Evolutionary conservation across 2,797 vertebrate genomes (phyloP).

Genomic region (Enteromius unitaeniatus): DNA sequence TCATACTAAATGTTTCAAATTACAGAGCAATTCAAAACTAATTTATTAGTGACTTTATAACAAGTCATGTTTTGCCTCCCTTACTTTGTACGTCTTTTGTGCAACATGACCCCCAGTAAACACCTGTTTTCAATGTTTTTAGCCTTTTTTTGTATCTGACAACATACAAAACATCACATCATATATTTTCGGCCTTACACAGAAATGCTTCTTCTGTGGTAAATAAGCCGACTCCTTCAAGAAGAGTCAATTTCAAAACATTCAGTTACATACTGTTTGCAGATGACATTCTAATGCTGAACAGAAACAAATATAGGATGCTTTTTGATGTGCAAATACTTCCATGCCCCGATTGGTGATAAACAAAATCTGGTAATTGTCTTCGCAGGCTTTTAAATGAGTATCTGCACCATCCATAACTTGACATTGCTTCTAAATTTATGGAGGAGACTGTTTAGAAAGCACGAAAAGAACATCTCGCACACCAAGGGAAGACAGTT

Average conservation of each 20-base stretch:
- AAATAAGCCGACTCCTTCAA: slow-evolving; percentile 15
- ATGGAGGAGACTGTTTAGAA: slow-evolving; percentile 11
- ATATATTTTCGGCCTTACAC: not conserved
- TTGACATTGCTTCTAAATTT: slow-evolving; percentile 26
- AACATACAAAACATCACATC: slow-evolving; percentile 27
- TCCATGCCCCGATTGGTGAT: slow-evolving; percentile 19
- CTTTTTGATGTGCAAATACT: slow-evolving; percentile 34
- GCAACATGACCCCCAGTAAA: slow-evolving; percentile 39
- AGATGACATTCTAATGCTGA: slow-evolving; percentile 31
- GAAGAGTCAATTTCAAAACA: slow-evolving; percentile 27
- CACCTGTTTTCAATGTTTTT: slow-evolving; percentile 25
- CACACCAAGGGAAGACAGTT: not conserved
- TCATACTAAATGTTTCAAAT: not conserved
- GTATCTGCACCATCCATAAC: slow-evolving; percentile 34
- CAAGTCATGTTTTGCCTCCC: not conserved
- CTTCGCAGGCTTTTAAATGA: slow-evolving; percentile 25
- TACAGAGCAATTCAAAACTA: not conserved
- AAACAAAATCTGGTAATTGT: slow-evolving; percentile 31
- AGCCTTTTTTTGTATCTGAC: slow-evolving; percentile 22
- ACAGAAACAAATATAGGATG: slow-evolving; percentile 40
- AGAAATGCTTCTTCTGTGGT: slow-evolving; percentile 25
- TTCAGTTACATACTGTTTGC: slow-evolving; percentile 23
- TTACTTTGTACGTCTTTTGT: slow-evolving; percentile 17
- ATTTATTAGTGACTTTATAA: slow-evolving; percentile 16
- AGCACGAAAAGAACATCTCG: not conserved